Conservation (phyloP, 2,113 vertebrate species). For the Sakesphorus luctuosus region DNA sequence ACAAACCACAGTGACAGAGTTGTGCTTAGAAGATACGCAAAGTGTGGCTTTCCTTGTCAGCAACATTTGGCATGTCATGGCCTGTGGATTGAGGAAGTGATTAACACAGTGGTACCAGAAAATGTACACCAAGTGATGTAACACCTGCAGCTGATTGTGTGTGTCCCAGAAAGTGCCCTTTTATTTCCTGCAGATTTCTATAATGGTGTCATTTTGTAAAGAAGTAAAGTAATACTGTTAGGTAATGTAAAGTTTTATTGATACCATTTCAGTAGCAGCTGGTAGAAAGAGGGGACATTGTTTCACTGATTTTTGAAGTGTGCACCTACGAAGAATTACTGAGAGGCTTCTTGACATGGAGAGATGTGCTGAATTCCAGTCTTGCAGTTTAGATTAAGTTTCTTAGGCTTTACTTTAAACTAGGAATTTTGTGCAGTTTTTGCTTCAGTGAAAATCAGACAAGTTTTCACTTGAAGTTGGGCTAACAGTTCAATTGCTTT, state of each 20-base stretch:
- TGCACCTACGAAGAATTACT: neutral
- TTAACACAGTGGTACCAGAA: conserved; percentile 25
- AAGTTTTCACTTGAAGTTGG: neutral
- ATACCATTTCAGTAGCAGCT: conserved; percentile 30
- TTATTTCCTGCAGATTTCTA: conserved; percentile 53
- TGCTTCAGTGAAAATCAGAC: neutral
- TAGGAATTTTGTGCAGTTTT: neutral
- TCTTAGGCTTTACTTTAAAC: neutral
- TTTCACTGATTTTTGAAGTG: conserved; percentile 1
- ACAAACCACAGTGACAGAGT: neutral
- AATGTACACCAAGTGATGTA: neutral
- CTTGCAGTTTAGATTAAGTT: neutral
- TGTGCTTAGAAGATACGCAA: neutral
- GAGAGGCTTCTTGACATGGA: neutral
- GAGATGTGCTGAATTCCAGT: neutral
- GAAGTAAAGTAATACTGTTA: conserved; percentile 36
- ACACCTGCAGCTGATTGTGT: neutral
- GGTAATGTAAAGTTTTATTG: conserved; percentile 3
- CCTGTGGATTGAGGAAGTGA: conserved; percentile 21
- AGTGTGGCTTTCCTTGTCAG: neutral
- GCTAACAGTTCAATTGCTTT: neutral
- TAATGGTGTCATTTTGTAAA: neutral
- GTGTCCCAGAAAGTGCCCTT: conserved; percentile 7
- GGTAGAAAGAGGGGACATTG: neutral
- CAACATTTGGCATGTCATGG: neutral